phyloP scores from a whole-genome alignment of 2,888 invertebrate genomes.

The Euproctis similis region DNA sequence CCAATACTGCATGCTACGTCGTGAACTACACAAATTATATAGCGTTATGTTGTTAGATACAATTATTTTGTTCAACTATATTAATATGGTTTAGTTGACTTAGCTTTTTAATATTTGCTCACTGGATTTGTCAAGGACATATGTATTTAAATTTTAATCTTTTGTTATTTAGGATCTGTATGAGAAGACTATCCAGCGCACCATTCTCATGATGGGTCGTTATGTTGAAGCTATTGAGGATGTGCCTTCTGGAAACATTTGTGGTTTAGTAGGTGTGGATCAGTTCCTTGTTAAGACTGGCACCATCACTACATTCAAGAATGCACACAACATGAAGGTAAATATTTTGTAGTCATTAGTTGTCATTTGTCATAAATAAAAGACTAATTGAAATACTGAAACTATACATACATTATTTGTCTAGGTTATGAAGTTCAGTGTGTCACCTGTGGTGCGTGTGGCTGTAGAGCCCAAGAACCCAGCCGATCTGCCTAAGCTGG shows the following conservation, averaged over 20 bases:
- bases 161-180: conserved; percentile 84
- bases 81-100: too few relatives aligned
- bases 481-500: conserved; percentile 98
- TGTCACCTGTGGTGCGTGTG: conserved; percentile 99
- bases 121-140: too few relatives aligned
- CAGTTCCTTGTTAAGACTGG: conserved; percentile 99
- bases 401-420: too few relatives aligned
- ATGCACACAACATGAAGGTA: conserved; percentile 98
- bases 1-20: conserved; percentile 78
- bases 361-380: too few relatives aligned
- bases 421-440: conserved; percentile 99
- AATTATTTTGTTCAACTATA: too few relatives aligned
- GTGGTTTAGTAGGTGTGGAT: conserved; percentile 99
- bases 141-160: too few relatives aligned
- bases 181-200: conserved; percentile 99
- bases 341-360: too few relatives aligned
- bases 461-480: conserved; percentile 99
- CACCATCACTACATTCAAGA: conserved; percentile 98
- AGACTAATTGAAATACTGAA: too few relatives aligned
- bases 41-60: too few relatives aligned
- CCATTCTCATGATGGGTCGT: conserved; percentile 99
- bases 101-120: too few relatives aligned
- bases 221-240: conserved; percentile 99
- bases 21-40: conserved; percentile 66
- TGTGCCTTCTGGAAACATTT: conserved; percentile 99